Conservation (phyloP, 2,888 invertebrate genomes). For the Aromia moschata region DNA sequence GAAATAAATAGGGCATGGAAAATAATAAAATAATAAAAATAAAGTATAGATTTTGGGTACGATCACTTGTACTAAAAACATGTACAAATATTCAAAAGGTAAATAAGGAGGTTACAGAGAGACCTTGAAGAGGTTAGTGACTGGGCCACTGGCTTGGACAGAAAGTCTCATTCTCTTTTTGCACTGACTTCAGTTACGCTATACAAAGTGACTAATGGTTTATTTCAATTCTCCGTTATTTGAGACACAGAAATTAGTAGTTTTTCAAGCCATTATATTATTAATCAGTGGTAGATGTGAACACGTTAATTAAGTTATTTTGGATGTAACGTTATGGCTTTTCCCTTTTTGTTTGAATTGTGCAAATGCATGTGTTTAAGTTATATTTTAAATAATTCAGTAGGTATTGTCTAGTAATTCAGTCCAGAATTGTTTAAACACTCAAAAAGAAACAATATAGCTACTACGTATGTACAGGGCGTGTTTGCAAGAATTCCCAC, state of each 20-base stretch:
- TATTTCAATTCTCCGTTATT: background rate
- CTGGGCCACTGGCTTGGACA: slow-evolving; percentile 40
- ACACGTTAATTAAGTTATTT: no score
- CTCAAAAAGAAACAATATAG: no score
- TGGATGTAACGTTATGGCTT: no score
- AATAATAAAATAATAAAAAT: no score
- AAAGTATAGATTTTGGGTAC: background rate
- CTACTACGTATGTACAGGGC: no score
- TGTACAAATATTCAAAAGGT: slow-evolving; percentile 22
- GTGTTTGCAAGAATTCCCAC: no score
- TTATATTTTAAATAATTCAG: no score
- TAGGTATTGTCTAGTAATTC: no score
- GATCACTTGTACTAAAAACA: background rate
- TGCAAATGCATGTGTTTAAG: no score
- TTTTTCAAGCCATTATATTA: background rate
- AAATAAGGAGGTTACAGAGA: slow-evolving; percentile 35
- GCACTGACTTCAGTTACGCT: slow-evolving; percentile 14
- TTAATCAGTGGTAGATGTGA: background rate
- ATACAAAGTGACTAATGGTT: slow-evolving; percentile 10
- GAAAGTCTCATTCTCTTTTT: slow-evolving; percentile 17
- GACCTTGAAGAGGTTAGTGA: slow-evolving; percentile 59
- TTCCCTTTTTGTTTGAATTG: no score
- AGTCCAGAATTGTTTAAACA: no score
- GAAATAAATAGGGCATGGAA: no score
- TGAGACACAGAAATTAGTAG: background rate